Base-by-base conservation (phyloP, 2,797 vertebrate genomes). In the Limosa lapponica region DNA sequence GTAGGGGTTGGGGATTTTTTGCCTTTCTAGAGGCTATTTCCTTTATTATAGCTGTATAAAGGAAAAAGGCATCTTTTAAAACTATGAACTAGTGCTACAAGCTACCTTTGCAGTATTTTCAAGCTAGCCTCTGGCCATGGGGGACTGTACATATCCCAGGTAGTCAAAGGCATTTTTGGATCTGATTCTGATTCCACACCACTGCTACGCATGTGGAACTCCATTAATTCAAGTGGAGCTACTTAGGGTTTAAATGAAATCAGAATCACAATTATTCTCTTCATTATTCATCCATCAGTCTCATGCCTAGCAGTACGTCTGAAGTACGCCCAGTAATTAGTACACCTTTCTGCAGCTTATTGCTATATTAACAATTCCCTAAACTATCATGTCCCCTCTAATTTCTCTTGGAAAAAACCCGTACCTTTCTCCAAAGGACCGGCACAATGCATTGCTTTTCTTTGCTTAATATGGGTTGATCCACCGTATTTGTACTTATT, bases 311-410 rank as follows among this genome's bases (percentile, higher is more conserved):
- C 34, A 65, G 71, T 71, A 84, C 3, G 4, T 80, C 88, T 80
- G 91, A 89, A 74, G 64, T 71, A 82, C 1, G 0, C 66, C 62
- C 70, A 77, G 83, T 95, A 94, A 94, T 83, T 57, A 92, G 87
- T 88, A 69, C 80, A 94, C 93, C 81, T 91, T 92, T 87, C 49
- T 81, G 86, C 94, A 95, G 43, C 73, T 95, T 85, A 89, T 79
- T 95, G 46, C 72, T 83, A 1, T 75, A 96, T 96, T 95, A 96
- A 74, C 73, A 94, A 69, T 89, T 91, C 96, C 91, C 93, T 89
- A 43, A 95, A 93, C 77, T 52, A 81, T 39, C 64, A 36, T 8
- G 67, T 94, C 65, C 51, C 64, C 17, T 90, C 62, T 82, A 15
- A 67, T 86, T 93, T 87, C 82, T 95, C 81, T 78, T 82, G 81